Percentiles rank a stretch among this genome's conserved stretches.
phyloP scores from a whole-genome alignment of 1,140 invertebrate genomes.

The Zaprionus davidi region DNA sequence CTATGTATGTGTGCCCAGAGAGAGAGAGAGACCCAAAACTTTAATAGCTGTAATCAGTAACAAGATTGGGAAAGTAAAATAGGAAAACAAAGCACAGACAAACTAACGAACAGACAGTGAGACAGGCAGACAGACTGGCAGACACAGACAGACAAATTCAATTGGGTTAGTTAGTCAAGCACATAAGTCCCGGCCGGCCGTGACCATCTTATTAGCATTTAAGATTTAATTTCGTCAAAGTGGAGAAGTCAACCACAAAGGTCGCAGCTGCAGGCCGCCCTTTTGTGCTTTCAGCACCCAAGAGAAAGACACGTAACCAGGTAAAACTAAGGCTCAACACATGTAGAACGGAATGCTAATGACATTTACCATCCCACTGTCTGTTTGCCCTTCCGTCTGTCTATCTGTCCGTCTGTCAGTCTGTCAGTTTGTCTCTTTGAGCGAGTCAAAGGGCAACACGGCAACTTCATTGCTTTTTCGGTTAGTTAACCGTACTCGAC shows the following conservation, averaged over 20 bases:
- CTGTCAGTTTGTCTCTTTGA: slow-evolving; percentile 6
- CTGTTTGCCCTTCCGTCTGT: slow-evolving; percentile 11
- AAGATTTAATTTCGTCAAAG: slow-evolving; percentile 79
- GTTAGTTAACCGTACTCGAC: slow-evolving; percentile 78
- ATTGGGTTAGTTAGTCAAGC: slow-evolving; percentile 63
- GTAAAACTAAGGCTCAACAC: slow-evolving; percentile 36
- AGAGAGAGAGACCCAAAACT: slow-evolving; percentile 11
- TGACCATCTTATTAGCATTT: slow-evolving; percentile 68
- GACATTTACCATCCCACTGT: slow-evolving; percentile 57
- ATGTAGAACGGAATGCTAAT: slow-evolving; percentile 65
- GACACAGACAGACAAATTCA: slow-evolving; percentile 30
- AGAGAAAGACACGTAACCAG: slow-evolving; percentile 38
- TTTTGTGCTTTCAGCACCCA: slow-evolving; percentile 32
- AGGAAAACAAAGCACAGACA: not conserved
- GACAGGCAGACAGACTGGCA: not conserved
- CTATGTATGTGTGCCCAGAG: not conserved
- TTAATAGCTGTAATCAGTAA: slow-evolving; percentile 19
- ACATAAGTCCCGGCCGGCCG: slow-evolving; percentile 36
- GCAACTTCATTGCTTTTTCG: slow-evolving; percentile 56
- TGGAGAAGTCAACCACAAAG: slow-evolving; percentile 72
- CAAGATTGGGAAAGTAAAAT: slow-evolving; percentile 5
- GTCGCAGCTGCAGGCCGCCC: slow-evolving; percentile 19
- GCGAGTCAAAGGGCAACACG: slow-evolving; percentile 63
- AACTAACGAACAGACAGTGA: not conserved
- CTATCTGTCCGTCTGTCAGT: not conserved